A percentile compares a stretch with the other conserved stretches of the same genome.
Conservation (phyloP, 1,140 invertebrate species). For the Papilio aristodemus region DNA sequence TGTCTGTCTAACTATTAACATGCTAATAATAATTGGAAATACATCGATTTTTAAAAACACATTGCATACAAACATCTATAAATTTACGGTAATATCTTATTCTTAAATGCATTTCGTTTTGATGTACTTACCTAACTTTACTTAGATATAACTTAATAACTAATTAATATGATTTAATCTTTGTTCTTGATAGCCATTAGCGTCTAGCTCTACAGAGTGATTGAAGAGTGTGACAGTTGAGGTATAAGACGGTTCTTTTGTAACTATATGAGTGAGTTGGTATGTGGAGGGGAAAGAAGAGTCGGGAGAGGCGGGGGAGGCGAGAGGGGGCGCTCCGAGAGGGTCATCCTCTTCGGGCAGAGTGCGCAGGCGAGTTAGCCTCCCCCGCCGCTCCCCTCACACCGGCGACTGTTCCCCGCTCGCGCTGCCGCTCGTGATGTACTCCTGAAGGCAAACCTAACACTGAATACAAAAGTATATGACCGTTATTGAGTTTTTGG, state of each 20-base stretch:
- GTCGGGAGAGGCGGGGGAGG: conserved; percentile 58
- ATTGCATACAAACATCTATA: neutral
- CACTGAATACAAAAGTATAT: conserved; percentile 5
- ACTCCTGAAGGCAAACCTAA: conserved; percentile 52
- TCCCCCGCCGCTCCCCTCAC: conserved; percentile 73
- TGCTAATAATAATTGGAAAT: neutral
- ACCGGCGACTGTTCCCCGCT: conserved; percentile 73
- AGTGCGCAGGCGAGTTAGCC: conserved; percentile 69
- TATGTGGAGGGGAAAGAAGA: neutral
- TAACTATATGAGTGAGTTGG: neutral
- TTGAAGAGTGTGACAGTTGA: neutral
- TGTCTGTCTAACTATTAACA: neutral
- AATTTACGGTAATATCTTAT: neutral
- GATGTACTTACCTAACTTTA: neutral
- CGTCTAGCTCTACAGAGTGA: neutral
- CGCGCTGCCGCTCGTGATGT: conserved; percentile 68
- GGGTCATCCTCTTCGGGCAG: conserved; percentile 67
- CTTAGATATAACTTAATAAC: neutral
- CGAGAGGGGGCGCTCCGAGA: conserved; percentile 42
- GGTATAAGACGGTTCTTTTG: neutral
- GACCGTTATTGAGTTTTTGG: too few relatives aligned
- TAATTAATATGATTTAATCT: neutral
- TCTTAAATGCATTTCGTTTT: conserved; percentile 19
- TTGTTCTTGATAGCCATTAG: neutral
- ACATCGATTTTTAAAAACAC: neutral